Evolutionary conservation across 1,140 invertebrate species (phyloP).

Genomic region (Physella acuta): DNA sequence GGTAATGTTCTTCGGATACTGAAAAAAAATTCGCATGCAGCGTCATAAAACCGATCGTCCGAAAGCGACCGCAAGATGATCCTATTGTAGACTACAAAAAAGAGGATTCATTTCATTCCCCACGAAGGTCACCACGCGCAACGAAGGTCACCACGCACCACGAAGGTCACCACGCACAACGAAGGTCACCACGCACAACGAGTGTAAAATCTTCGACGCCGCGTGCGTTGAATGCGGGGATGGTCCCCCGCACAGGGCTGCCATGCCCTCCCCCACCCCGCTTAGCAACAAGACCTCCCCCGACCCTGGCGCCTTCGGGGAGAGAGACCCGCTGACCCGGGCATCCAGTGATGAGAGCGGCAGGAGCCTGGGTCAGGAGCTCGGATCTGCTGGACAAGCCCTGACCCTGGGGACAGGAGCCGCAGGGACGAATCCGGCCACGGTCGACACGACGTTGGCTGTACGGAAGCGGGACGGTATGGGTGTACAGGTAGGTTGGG

Average conservation of each 20-base stretch:
- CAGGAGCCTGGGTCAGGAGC: neutral
- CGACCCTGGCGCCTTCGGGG: constrained; percentile 1
- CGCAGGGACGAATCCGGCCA: neutral
- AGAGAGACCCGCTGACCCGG: neutral
- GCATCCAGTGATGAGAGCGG: constrained; percentile 11
- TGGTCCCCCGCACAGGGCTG: constrained; percentile 15
- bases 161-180: too few relatives aligned
- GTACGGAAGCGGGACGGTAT: neutral
- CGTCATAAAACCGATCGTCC: too few relatives aligned
- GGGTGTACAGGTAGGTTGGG: neutral
- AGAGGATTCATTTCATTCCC: too few relatives aligned
- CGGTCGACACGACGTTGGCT: neutral
- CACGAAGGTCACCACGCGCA: too few relatives aligned
- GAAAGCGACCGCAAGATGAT: too few relatives aligned
- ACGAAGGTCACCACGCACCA: constrained; percentile 19
- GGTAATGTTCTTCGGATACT: too few relatives aligned
- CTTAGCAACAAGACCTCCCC: constrained; percentile 10
- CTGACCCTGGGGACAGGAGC: neutral
- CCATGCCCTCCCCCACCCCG: constrained; percentile 19
- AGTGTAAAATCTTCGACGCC: constrained; percentile 18
- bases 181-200: constrained; percentile 10
- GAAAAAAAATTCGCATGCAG: too few relatives aligned
- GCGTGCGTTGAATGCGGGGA: constrained; percentile 18
- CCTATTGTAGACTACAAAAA: too few relatives aligned
- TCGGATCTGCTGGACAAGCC: neutral